phyloP scores from a whole-genome alignment of 2,797 vertebrate genomes.

The Sebastes flavidus region DNA sequence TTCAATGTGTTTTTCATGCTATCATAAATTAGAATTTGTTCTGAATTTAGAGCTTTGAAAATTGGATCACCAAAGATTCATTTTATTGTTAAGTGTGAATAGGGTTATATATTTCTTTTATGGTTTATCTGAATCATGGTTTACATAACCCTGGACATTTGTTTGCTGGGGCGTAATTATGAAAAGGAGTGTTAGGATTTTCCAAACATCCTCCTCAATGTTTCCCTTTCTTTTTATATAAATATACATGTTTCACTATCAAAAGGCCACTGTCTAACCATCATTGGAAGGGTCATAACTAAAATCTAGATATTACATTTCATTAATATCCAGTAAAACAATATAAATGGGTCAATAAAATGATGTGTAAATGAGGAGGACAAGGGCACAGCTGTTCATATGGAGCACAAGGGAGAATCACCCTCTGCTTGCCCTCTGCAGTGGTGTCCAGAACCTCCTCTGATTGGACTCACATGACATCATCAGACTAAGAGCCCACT shows the following conservation, averaged over 20 bases:
- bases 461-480: conserved; percentile 82
- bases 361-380: conserved; percentile 55
- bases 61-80: neutral
- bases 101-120: neutral
- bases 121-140: neutral
- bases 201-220: neutral
- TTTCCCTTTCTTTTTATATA: neutral
- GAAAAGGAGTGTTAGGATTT: neutral
- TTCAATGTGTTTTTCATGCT: neutral
- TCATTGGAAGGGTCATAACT: neutral
- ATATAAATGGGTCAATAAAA: conserved; percentile 61
- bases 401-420: conserved; percentile 49
- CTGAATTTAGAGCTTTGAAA: neutral
- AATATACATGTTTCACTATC: neutral
- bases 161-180: neutral
- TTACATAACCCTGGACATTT: neutral
- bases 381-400: conserved; percentile 71
- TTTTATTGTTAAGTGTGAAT: neutral
- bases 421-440: conserved; percentile 66
- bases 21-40: neutral
- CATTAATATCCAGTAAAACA: conserved; percentile 15
- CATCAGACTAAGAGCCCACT: conserved; percentile 65
- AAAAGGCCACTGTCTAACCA: neutral
- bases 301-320: neutral
- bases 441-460: conserved; percentile 53